Evolutionary conservation across 2,113 vertebrate genomes (phyloP).

Genomic region (Gasterosteus aculeatus): DNA sequence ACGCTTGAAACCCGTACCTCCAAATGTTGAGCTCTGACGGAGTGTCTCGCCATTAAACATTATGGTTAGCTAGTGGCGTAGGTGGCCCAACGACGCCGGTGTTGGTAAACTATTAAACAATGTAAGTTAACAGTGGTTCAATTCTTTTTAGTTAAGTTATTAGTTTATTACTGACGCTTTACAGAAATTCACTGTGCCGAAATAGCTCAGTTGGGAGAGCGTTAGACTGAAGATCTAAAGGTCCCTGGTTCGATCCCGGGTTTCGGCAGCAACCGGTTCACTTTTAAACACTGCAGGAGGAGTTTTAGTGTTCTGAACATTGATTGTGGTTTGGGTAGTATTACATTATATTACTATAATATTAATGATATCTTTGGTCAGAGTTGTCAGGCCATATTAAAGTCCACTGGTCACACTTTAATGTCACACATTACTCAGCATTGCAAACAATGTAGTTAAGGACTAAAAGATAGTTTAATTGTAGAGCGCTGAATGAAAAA

Average conservation of each 20-base stretch:
- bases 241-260: constrained; percentile 77
- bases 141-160: too few relatives aligned
- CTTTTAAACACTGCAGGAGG: too few relatives aligned
- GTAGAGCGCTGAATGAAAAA: not conserved
- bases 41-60: not conserved
- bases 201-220: constrained; percentile 77
- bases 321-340: too few relatives aligned
- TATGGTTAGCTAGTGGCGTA: not conserved
- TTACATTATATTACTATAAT: too few relatives aligned
- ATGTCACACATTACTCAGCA: not conserved
- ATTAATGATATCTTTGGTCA: too few relatives aligned
- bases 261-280: constrained; percentile 43
- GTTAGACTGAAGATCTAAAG: constrained; percentile 77
- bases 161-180: too few relatives aligned
- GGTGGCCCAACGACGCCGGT: not conserved
- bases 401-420: not conserved
- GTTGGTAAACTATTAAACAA: not conserved
- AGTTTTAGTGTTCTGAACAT: too few relatives aligned
- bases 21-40: rapidly evolving
- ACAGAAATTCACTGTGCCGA: constrained; percentile 28
- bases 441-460: not conserved
- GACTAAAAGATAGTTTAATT: not conserved
- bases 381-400: too few relatives aligned
- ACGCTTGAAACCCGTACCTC: not conserved
- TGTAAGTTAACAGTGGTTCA: too few relatives aligned